Evolutionary conservation across 1,140 invertebrate genomes (phyloP).

Genomic region (Apolygus lucorum): DNA sequence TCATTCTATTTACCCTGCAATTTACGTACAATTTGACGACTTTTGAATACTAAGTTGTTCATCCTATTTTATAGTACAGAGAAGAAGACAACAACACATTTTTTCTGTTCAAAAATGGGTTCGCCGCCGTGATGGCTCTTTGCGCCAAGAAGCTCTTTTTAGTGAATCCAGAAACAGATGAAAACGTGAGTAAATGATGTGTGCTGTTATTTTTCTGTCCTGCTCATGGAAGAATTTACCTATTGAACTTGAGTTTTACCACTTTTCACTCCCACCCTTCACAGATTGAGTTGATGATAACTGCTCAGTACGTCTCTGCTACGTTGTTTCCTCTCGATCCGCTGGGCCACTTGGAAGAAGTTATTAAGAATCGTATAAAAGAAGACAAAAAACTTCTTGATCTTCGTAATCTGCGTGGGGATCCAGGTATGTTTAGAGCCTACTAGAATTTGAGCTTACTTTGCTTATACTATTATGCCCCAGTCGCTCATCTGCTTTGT

Average conservation of each 20-base stretch:
- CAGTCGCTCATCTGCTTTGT: too few species aligned
- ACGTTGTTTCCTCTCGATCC: not conserved
- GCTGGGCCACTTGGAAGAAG: not conserved
- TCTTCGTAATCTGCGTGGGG: not conserved
- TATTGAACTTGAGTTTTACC: not conserved
- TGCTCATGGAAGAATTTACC: not conserved
- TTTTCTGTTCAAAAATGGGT: slow-evolving; percentile 6
- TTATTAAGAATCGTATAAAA: not conserved
- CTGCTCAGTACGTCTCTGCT: not conserved
- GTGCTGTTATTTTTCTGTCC: not conserved
- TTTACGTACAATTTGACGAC: not conserved
- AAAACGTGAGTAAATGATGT: not conserved
- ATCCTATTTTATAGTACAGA: not conserved
- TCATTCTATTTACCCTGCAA: not conserved
- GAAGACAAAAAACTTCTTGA: not conserved
- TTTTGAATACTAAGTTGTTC: not conserved
- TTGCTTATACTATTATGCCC: too few species aligned
- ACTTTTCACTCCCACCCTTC: not conserved
- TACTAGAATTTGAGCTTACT: not conserved
- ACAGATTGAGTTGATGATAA: not conserved
- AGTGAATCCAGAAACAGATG: not conserved
- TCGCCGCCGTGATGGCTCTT: not conserved
- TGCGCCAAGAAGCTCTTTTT: not conserved
- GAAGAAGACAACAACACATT: not conserved
- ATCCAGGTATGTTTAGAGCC: not conserved